Evolutionary conservation across 2,888 invertebrate genomes (phyloP).

Genomic region (Eupeodes latifasciatus): DNA sequence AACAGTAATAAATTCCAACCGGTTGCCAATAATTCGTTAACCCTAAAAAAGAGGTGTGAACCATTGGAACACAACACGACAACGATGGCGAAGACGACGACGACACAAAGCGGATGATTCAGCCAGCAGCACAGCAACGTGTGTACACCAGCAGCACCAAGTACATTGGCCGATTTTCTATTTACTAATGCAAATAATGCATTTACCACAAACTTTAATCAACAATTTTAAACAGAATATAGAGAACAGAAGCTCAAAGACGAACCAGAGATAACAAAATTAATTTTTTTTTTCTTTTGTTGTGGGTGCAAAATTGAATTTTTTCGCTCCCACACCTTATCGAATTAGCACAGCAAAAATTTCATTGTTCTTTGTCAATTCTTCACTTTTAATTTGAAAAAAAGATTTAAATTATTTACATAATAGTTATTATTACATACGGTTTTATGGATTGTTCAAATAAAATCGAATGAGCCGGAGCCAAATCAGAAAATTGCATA

Average conservation of each 20-base stretch:
- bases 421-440: slow-evolving; percentile 46
- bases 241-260: background rate
- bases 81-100: background rate
- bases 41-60: slow-evolving; percentile 70
- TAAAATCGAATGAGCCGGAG: slow-evolving; percentile 29
- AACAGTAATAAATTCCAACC: slow-evolving; percentile 57
- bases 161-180: slow-evolving; percentile 54
- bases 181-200: slow-evolving; percentile 46
- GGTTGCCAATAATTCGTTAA: slow-evolving; percentile 73
- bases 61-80: slow-evolving; percentile 61
- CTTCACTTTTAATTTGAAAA: slow-evolving; percentile 47
- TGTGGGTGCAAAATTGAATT: slow-evolving; percentile 58
- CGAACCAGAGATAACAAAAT: slow-evolving; percentile 48
- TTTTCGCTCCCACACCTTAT: slow-evolving; percentile 44
- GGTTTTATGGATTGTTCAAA: slow-evolving; percentile 31
- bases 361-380: slow-evolving; percentile 37
- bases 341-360: slow-evolving; percentile 47
- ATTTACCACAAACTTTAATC: slow-evolving; percentile 53
- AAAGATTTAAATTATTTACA: slow-evolving; percentile 55
- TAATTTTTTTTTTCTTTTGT: slow-evolving; percentile 60
- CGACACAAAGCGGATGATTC: slow-evolving; percentile 61
- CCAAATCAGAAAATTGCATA: slow-evolving; percentile 53
- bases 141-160: slow-evolving; percentile 49
- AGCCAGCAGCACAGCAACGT: slow-evolving; percentile 32
- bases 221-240: slow-evolving; percentile 58